Evolutionary conservation across 2,797 vertebrate genomes (phyloP).

Genomic region (Eospalax fontanierii): DNA sequence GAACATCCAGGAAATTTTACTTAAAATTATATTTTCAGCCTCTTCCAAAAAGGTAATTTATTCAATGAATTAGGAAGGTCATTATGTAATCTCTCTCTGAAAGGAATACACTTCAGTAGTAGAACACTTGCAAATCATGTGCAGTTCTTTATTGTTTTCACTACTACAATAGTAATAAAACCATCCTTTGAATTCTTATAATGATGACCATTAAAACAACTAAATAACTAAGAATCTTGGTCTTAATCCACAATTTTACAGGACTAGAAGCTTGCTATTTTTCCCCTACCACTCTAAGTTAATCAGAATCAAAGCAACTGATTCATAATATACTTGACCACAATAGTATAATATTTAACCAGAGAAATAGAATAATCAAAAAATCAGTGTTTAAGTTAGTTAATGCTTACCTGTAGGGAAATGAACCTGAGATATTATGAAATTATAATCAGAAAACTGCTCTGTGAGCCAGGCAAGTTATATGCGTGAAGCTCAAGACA

Average conservation of each 20-base stretch:
- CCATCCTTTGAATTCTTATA: not conserved
- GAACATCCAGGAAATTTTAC: not conserved
- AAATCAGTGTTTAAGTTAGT: not conserved
- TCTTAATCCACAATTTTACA: not conserved
- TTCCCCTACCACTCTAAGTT: not conserved
- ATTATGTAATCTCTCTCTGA: not conserved
- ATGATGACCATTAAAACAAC: not conserved
- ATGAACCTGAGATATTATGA: constrained; percentile 17
- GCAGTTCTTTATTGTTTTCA: too few relatives aligned
- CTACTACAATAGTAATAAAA: too few relatives aligned
- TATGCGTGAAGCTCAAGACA: not conserved
- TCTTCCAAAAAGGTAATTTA: constrained; percentile 58
- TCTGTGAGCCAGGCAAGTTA: not conserved
- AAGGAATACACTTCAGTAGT: not conserved
- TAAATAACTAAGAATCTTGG: not conserved
- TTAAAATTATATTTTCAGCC: not conserved
- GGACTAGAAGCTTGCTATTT: not conserved
- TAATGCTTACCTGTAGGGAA: constrained; percentile 17
- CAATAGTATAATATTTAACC: constrained; percentile 21
- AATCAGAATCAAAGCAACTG: not conserved
- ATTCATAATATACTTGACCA: not conserved
- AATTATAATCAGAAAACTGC: not conserved
- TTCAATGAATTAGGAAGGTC: not conserved
- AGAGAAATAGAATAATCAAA: constrained; percentile 7
- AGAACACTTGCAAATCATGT: not conserved